Evolutionary conservation across 1,140 invertebrate genomes (phyloP), one percentile per base, ranked within the genome.

Genomic region (Aphaenogaster floridana): DNA sequence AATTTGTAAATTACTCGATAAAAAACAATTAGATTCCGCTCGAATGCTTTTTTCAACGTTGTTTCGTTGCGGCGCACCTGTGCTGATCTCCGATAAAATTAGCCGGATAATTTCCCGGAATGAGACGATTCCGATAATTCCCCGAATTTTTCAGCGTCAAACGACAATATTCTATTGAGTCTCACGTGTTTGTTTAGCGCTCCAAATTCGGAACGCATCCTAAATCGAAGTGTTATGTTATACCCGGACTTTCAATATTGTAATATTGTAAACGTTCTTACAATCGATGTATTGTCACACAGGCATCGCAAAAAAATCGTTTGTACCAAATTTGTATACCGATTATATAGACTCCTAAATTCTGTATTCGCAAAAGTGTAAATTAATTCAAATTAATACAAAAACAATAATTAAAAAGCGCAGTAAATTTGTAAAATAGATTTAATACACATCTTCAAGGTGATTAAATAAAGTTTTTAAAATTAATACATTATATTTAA

Each of bases 401-500:
- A 28, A 28, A 28, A 28, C 28, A 28, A 28, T 28, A 28, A 28
- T 28, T 28, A 28, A 28, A 28, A 28, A 28, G 28, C 28, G 28
- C 28, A 28, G 28, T 28, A 28, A 28, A 28, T 28, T 28, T 28
- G 28, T 28, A 28, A 28, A 28, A 28, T 28, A 28, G 28, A 28
- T 28, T 28, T 28, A 28, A 28, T 28, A 28, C 28, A 28, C 28
- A 28, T 28, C 28, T 28, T 28, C 28, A 28, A 28, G 28, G 28
- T 28, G 28, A 28, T 28, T 28, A 28, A 28, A 28, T 28, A 28
- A 28, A 28, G 28, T 28, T 28, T 28, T 54, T 54, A 34, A n/a
- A 72, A 52, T 71, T 8, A 69, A 69, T 52, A 71, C 15, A 50
- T 71, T 71, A 5, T 50, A 50, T 71, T 71, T 34, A 71, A 8